phyloP scores from a whole-genome alignment of 2,797 vertebrate genomes.

The Phylloscopus collybita region DNA sequence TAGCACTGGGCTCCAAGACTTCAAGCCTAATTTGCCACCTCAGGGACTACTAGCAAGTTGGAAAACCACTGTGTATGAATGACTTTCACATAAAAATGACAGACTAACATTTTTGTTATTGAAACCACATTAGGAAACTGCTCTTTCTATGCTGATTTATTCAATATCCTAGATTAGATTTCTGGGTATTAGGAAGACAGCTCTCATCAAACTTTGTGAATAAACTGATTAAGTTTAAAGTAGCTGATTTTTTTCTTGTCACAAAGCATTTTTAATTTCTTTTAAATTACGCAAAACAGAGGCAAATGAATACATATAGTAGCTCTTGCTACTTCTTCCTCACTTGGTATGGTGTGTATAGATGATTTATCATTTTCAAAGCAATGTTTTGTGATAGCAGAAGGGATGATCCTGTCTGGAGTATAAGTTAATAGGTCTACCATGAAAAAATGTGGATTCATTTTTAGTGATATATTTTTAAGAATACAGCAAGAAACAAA shows the following conservation, averaged over 20 bases:
- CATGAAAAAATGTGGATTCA: not conserved
- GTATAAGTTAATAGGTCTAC: not conserved
- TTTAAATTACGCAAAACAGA: not conserved
- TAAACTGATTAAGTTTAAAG: conserved; percentile 48
- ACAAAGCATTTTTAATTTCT: not conserved
- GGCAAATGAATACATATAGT: not conserved
- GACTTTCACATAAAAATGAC: not conserved
- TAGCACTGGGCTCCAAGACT: not conserved
- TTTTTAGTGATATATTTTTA: not conserved
- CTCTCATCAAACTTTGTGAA: conserved; percentile 37
- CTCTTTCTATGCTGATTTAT: not conserved
- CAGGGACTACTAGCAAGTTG: not conserved
- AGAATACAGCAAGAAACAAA: not conserved
- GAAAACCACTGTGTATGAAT: not conserved
- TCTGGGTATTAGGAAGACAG: conserved; percentile 34
- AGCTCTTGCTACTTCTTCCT: not conserved
- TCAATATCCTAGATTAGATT: conserved; percentile 26
- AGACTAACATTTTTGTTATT: not conserved
- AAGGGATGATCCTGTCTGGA: not conserved
- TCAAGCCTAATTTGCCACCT: not conserved
- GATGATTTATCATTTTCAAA: not conserved
- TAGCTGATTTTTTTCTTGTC: not conserved
- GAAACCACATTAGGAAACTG: not conserved
- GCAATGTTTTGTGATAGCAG: not conserved
- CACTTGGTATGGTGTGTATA: not conserved